Conservation (phyloP, 2,113 vertebrate genomes). For the Tetraodon nigroviridis region DNA sequence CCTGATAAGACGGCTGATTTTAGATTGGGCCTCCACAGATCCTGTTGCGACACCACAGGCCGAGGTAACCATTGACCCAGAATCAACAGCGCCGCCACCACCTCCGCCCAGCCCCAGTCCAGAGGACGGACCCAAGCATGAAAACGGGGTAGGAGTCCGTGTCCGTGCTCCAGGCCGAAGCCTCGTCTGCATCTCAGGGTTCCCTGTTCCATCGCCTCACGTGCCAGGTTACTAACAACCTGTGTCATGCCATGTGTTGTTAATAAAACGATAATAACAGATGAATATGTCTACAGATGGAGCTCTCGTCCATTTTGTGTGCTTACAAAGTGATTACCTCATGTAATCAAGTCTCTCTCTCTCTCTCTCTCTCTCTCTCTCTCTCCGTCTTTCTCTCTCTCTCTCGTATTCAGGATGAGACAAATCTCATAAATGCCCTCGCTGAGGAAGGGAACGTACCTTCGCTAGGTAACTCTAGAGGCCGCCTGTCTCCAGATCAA, state of each 20-base stretch:
- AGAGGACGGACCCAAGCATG: background rate
- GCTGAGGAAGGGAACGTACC: constrained; percentile 61
- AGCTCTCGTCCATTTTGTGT: constrained; percentile 35
- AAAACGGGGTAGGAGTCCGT: background rate
- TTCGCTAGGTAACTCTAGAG: constrained; percentile 66
- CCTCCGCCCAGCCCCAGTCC: constrained; percentile 33
- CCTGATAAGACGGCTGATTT: constrained; percentile 35
- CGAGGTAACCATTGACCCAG: constrained; percentile 60
- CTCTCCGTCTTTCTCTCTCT: constrained; percentile 10
- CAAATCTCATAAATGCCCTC: constrained; percentile 68
- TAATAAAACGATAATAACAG: constrained; percentile 53
- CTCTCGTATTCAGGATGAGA: constrained; percentile 11
- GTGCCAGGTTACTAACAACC: no score
- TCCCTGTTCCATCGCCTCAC: no score
- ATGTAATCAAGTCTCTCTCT: constrained; percentile 1
- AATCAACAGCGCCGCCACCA: constrained; percentile 50
- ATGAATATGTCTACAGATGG: constrained; percentile 43
- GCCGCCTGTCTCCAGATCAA: constrained; percentile 37
- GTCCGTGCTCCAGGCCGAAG: no score
- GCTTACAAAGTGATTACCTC: constrained; percentile 31
- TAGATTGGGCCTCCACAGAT: constrained; percentile 2
- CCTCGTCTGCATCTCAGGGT: background rate
- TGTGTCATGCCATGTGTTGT: constrained; percentile 54
- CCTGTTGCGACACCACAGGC: constrained; percentile 42
- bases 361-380: constrained; percentile 15